These are phyloP conservation scores for Entelurus aequoreus DNA, from an alignment of 2,113 vertebrate species.

Conservation along the genomic window DNA sequence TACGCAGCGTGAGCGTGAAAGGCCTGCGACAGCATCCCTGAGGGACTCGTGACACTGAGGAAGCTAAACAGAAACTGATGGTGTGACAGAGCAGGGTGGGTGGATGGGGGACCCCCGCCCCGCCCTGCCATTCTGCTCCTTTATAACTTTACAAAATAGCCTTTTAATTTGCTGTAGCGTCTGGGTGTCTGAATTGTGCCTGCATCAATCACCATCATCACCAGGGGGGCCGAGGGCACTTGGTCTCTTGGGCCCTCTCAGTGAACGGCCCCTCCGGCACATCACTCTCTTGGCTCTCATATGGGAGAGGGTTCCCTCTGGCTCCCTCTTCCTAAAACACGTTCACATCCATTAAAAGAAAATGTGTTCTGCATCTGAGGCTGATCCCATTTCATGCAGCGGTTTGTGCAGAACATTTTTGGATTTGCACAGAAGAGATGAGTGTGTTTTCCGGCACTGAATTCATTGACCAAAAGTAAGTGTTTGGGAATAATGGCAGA, in stretches of 20 bases:
- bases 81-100: slow-evolving; percentile 39
- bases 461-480: too few species aligned
- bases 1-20: slow-evolving; percentile 45
- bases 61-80: slow-evolving; percentile 65
- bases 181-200: slow-evolving; percentile 71
- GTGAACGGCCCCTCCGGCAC: slow-evolving; percentile 51
- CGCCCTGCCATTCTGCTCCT: slow-evolving; percentile 65
- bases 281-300: slow-evolving; percentile 32
- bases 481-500: too few species aligned
- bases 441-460: too few species aligned
- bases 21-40: slow-evolving; percentile 61
- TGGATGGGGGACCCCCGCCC: slow-evolving; percentile 24
- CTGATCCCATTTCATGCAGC: too few species aligned
- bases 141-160: slow-evolving; percentile 79
- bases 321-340: slow-evolving; percentile 8
- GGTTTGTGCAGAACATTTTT: too few species aligned
- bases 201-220: slow-evolving; percentile 78
- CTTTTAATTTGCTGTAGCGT: slow-evolving; percentile 78
- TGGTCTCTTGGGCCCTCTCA: slow-evolving; percentile 66
- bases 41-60: slow-evolving; percentile 65
- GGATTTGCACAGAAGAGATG: too few species aligned
- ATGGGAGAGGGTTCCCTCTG: slow-evolving; percentile 19
- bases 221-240: slow-evolving; percentile 52
- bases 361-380: too few species aligned
- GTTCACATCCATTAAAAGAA: not conserved